Evolutionary conservation across 2,888 invertebrate species (phyloP).

Genomic region (Eucera pruinosa): DNA sequence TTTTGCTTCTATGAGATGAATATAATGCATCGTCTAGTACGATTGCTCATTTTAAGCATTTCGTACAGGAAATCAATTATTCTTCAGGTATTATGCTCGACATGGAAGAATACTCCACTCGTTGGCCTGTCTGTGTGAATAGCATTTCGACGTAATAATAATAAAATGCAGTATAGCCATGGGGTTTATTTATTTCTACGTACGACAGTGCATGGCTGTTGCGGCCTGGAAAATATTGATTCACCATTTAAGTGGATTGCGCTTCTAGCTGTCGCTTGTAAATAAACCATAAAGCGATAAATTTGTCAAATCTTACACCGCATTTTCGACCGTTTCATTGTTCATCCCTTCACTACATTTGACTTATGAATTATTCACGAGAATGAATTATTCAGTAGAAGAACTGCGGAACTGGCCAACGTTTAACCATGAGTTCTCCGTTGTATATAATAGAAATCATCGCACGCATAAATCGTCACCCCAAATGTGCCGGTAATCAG

Average conservation of each 20-base stretch:
- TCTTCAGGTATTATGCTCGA: not conserved
- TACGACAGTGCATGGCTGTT: not conserved
- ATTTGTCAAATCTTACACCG: slow-evolving; percentile 60
- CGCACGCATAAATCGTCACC: slow-evolving; percentile 24
- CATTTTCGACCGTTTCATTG: slow-evolving; percentile 60
- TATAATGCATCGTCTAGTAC: no score
- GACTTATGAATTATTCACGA: slow-evolving; percentile 62
- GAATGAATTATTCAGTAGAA: slow-evolving; percentile 59
- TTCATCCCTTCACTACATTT: slow-evolving; percentile 46
- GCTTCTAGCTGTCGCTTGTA: slow-evolving; percentile 35
- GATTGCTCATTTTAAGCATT: not conserved
- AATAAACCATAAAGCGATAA: slow-evolving; percentile 58
- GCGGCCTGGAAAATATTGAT: slow-evolving; percentile 41
- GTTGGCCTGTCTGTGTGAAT: no score
- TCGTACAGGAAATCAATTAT: not conserved
- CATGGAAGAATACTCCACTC: no score
- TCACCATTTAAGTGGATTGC: slow-evolving; percentile 48
- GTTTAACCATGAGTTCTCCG: slow-evolving; percentile 48
- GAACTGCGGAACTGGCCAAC: slow-evolving; percentile 52
- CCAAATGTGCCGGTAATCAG: slow-evolving; percentile 36
- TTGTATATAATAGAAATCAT: slow-evolving; percentile 55
- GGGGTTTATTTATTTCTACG: slow-evolving; percentile 34
- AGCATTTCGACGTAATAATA: slow-evolving; percentile 5
- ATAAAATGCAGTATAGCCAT: slow-evolving; percentile 6
- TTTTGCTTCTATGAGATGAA: no score